Base-by-base conservation (phyloP, 2,888 invertebrate species). In the Pristionchus maxplancki region DNA sequence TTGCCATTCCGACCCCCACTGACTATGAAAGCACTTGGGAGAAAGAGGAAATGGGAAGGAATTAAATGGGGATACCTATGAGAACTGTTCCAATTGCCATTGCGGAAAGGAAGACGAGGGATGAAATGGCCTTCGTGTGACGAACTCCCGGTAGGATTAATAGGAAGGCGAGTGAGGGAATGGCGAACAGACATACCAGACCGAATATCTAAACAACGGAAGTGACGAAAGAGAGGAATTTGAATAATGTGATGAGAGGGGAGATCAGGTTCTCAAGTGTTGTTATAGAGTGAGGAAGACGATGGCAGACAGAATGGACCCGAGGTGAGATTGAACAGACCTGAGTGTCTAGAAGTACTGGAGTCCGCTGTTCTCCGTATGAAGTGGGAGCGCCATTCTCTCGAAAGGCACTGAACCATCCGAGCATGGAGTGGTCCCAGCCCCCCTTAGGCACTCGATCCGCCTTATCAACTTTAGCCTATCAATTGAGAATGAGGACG, bases 381-480 rank as follows among this genome's bases (percentile, higher is more conserved):
- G 98, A 96, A 94, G 98, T 98, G 92, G 98, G 98, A 93, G 97
- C 98, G 95, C 98, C 98, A 96, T 98, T 97, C 96, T 97, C 97
- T 95, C 98, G 97, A 96, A 98, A 98, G 92, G 98, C 97, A 96
- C 98, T 98, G 96, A 98, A 98, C 98, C 97, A 98, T 96, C 97
- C 97, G 96, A 96, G 86, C 90, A 90, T 90, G 87, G 62, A 87
- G 37, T 50, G 87, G 50, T 34, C 31, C 67, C 53, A 50, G 48
- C 74, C 71, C 87, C 53, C 62, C 40, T 40, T n/a, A 64, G 85
- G 62, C 44, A 44, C 62, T 64, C 85, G 48, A 62, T 78, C 40
- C 78, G 44, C 44, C 78, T 40, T 44, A 44, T 78, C 78, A 78
- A 78, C 78, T 40, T 44, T 40, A 78, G 78, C 78, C 78, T 78